A percentile compares a stretch with the other conserved stretches of the same genome.
These are phyloP conservation scores for Fragum sueziense DNA, from an alignment of 2,888 invertebrate genomes.

Conservation along the genomic window DNA sequence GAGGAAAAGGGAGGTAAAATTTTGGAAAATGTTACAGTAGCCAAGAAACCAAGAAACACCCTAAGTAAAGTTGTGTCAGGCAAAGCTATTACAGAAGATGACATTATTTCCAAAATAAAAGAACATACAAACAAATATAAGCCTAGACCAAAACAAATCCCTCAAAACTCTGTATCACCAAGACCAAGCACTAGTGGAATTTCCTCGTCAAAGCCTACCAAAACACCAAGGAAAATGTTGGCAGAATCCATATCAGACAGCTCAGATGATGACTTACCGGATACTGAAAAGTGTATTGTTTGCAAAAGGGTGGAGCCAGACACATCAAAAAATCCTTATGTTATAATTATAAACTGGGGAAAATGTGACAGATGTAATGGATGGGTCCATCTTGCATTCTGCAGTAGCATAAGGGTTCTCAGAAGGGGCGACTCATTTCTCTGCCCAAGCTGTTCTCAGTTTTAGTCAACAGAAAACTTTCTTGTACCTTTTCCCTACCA, in stretches of 20 bases:
- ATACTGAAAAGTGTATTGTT: conserved; percentile 4
- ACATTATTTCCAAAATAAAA: neutral
- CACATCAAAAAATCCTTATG: neutral
- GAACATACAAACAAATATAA: neutral
- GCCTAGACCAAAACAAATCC: neutral
- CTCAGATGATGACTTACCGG: neutral
- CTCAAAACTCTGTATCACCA: neutral
- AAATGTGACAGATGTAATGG: conserved; percentile 34
- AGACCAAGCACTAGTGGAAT: neutral
- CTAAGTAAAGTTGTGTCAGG: conserved; percentile 10
- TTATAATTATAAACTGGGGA: conserved; percentile 21
- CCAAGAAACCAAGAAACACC: neutral
- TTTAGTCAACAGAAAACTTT: too few species aligned
- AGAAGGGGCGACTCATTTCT: conserved; percentile 28
- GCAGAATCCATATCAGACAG: too few species aligned
- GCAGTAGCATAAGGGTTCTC: conserved; percentile 19
- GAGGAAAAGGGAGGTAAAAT: conserved; percentile 8
- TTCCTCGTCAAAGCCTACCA: neutral
- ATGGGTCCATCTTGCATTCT: conserved; percentile 33
- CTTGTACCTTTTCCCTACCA: too few species aligned
- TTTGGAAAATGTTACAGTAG: neutral
- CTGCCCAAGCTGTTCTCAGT: conserved; percentile 21
- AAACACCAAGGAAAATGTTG: neutral
- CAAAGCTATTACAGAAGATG: conserved; percentile 3
- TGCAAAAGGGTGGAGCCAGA: neutral